Evolutionary conservation across 2,797 vertebrate species (phyloP).

Genomic region (Anolis apletophallus): DNA sequence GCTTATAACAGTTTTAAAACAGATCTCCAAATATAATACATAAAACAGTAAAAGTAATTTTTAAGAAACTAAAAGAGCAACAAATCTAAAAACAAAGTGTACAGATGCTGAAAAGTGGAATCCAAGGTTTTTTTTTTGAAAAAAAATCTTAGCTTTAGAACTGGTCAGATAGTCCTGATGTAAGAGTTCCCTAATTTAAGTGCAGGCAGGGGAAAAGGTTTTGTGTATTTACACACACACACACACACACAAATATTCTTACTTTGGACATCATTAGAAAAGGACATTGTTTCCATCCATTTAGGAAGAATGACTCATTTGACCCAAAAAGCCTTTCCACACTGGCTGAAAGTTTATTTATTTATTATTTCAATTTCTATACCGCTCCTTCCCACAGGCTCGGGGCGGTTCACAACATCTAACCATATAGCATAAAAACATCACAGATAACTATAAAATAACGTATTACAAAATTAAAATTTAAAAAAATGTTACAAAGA

Average conservation of each 20-base stretch:
- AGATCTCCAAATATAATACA: background rate
- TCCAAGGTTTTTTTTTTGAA: background rate
- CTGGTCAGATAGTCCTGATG: background rate
- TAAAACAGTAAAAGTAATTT: background rate
- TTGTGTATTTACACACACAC: background rate
- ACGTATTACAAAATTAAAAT: too few relatives aligned
- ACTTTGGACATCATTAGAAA: background rate
- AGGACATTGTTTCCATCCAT: background rate
- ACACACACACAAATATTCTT: background rate
- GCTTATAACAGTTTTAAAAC: background rate
- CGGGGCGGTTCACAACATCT: too few relatives aligned
- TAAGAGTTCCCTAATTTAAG: background rate
- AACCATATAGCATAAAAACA: too few relatives aligned
- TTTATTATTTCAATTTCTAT: too few relatives aligned
- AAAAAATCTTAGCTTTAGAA: too few relatives aligned
- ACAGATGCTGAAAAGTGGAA: background rate
- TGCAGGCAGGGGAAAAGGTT: too few relatives aligned
- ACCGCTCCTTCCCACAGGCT: too few relatives aligned
- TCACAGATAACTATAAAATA: too few relatives aligned
- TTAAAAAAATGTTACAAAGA: too few relatives aligned
- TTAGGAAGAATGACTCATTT: background rate
- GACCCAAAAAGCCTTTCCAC: too few relatives aligned
- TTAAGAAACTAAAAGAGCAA: background rate
- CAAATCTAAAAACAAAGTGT: background rate
- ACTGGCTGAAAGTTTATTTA: too few relatives aligned